Evolutionary conservation across 2,888 invertebrate species (phyloP), one percentile per base, ranked within the genome.

Genomic region (Drosophila falleni): DNA sequence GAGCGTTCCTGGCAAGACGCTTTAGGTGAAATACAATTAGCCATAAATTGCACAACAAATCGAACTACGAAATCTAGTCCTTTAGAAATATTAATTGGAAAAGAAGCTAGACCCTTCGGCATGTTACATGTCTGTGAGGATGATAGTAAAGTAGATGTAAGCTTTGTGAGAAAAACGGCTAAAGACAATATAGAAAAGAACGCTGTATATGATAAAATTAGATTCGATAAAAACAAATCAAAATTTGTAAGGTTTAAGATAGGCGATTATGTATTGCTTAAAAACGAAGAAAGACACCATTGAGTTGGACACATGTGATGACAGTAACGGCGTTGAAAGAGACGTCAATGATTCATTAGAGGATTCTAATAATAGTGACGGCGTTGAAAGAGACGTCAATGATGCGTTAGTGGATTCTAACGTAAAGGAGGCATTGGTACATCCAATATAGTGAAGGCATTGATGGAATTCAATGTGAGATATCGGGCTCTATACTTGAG

Each of bases 11-110:
- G 51, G 42, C 58, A 58, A 37, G 37, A 37, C 37, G 37, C n/a
- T 37, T 37, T 37, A 37, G 58, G 46, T 15, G 39, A 58, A n/a
- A 39, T 63, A 11, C 49, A 49, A 47, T 31, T 63, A 13, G 13
- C 44, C 13, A 53, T 55, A 33, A 63, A 62, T 39, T 41, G 46
- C 31, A 54, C 62, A 33, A 37, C 15, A 50, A 62, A 54, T 47
- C 54, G 54, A 11, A 31, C 16, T 31, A 47, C 61, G 4, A 53
- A 61, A 46, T 33, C 44, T 44, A 62, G 53, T 23, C 61, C 53
- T 29, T 37, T 46, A 15, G 46, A 54, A 46, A 39, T 61, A 29
- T 35, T 61, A 39, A 61, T 53, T 46, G 62, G 62, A 19, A 62
- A 62, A 62, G 47, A 39, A 29, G 46, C 16, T 3, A 53, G 61